Percentiles rank a stretch among this genome's conserved stretches.
phyloP scores from a whole-genome alignment of 1,140 invertebrate genomes.

The Stenopsyche tienmushanensis region DNA sequence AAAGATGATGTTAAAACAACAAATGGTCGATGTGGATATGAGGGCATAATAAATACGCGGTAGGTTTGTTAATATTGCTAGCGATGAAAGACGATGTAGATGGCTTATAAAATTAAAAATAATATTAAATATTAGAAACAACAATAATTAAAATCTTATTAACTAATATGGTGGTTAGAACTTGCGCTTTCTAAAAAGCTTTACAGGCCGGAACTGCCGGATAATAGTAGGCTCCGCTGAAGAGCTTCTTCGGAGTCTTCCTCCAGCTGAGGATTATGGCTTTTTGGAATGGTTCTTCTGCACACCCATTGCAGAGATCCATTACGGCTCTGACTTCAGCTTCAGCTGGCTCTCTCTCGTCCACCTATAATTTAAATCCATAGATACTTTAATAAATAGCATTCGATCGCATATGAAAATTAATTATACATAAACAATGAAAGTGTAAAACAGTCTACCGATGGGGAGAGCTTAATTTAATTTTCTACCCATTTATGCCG shows the following conservation, averaged over 20 bases:
- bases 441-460: too few relatives aligned
- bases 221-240: conserved; percentile 68
- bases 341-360: conserved; percentile 78
- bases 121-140: too few relatives aligned
- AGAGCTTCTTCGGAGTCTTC: conserved; percentile 69
- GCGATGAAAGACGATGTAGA: neutral
- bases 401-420: neutral
- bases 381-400: neutral
- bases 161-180: neutral
- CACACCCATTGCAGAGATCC: conserved; percentile 72
- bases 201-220: conserved; percentile 68
- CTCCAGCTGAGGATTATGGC: conserved; percentile 75
- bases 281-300: conserved; percentile 73
- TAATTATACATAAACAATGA: too few relatives aligned
- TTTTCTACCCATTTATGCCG: too few relatives aligned
- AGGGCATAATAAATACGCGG: too few relatives aligned
- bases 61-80: too few relatives aligned
- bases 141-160: too few relatives aligned
- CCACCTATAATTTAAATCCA: conserved; percentile 49
- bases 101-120: too few relatives aligned
- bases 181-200: conserved; percentile 59
- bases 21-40: too few relatives aligned
- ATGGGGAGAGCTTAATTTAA: too few relatives aligned
- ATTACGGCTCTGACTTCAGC: conserved; percentile 76
- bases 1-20: too few relatives aligned